phyloP scores from a whole-genome alignment of 2,113 vertebrate genomes.

The Zosterops pallidus region DNA sequence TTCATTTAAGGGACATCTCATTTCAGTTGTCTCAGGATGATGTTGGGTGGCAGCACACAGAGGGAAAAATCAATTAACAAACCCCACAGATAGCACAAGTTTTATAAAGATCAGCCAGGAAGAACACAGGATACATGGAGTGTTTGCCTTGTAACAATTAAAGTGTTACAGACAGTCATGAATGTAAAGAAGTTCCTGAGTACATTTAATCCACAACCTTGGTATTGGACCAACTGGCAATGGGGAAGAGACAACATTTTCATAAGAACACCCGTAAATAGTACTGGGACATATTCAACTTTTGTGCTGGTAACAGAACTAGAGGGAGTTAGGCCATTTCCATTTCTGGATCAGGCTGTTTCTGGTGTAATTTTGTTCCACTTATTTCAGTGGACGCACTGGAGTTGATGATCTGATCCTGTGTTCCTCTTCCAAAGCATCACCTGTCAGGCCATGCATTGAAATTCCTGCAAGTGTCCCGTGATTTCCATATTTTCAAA shows the following conservation, averaged over 20 bases:
- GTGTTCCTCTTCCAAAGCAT: constrained; percentile 31
- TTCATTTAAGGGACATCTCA: not conserved
- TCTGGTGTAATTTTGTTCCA: not conserved
- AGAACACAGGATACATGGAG: fast-evolving
- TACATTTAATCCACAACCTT: not conserved
- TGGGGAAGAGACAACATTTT: not conserved
- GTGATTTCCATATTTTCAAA: constrained; percentile 60
- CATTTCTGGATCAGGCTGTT: not conserved
- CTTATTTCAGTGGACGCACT: not conserved
- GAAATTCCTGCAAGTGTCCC: not conserved
- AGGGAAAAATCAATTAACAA: not conserved
- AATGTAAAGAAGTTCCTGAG: not conserved
- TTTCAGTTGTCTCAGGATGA: not conserved
- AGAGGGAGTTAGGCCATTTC: not conserved
- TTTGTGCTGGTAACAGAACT: not conserved
- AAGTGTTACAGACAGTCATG: not conserved
- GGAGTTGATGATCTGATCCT: not conserved
- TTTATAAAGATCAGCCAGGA: not conserved
- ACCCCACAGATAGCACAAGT: not conserved
- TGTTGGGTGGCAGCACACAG: not conserved
- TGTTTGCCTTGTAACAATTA: not conserved
- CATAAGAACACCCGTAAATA: not conserved
- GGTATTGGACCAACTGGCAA: not conserved
- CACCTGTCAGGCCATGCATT: constrained; percentile 25
- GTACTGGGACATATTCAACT: not conserved